Percentiles rank a stretch among this genome's conserved stretches.
These are phyloP conservation scores for Therioaphis trifolii DNA, from an alignment of 2,888 invertebrate genomes.

Conservation along the genomic window DNA sequence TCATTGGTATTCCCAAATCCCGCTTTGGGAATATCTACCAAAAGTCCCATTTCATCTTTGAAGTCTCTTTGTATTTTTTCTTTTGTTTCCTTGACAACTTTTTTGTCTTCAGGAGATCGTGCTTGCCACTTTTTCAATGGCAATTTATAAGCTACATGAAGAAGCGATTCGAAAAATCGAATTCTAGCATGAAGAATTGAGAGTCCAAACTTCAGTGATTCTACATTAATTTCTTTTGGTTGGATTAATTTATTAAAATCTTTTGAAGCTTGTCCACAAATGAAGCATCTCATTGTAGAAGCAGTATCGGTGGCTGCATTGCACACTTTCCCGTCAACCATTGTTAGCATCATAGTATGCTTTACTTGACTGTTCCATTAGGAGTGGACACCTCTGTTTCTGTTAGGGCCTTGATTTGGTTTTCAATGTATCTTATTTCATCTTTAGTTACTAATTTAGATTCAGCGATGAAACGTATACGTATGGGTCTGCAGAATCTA, in stretches of 20 bases:
- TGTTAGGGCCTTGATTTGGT: conserved; percentile 43
- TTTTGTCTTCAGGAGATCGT: neutral
- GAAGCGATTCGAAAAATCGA: conserved; percentile 18
- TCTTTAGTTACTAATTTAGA: conserved; percentile 63
- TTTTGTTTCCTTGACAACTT: too few relatives aligned
- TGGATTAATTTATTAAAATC: conserved; percentile 23
- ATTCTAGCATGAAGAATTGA: too few relatives aligned
- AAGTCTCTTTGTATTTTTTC: conserved; percentile 29
- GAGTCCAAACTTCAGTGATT: conserved; percentile 9
- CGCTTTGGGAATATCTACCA: conserved; percentile 17
- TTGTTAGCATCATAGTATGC: conserved; percentile 31
- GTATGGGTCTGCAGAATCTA: conserved; percentile 67
- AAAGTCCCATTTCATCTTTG: conserved; percentile 9
- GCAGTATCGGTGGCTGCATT: conserved; percentile 52
- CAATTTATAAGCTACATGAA: conserved; percentile 65
- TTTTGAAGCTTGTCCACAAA: too few relatives aligned
- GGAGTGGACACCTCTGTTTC: neutral
- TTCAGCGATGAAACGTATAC: conserved; percentile 67
- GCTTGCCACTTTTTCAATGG: conserved; percentile 46
- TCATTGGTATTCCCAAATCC: conserved; percentile 37
- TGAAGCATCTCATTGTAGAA: conserved; percentile 43
- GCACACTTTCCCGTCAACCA: conserved; percentile 63
- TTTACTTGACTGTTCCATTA: neutral
- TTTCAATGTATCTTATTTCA: conserved; percentile 56
- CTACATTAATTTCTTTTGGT: neutral